Percentiles rank a stretch among this genome's conserved stretches.
phyloP scores from a whole-genome alignment of 2,888 invertebrate species.

The Myathropa florea region DNA sequence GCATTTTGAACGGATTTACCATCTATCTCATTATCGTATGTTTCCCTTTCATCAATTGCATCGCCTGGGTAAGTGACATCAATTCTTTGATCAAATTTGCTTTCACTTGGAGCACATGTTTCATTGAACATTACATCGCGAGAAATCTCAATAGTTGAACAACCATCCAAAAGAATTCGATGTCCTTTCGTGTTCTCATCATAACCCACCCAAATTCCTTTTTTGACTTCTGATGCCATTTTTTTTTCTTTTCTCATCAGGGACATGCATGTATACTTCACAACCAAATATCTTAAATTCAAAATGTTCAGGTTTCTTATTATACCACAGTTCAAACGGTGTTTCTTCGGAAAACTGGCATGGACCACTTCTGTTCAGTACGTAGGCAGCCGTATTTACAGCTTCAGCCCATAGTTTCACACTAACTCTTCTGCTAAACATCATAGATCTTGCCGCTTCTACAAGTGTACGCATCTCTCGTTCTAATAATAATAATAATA shows the following conservation, averaged over 20 bases:
- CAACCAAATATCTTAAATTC: slow-evolving; percentile 14
- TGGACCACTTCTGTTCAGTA: too few relatives aligned
- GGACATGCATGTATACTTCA: too few relatives aligned
- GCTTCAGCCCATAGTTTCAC: slow-evolving; percentile 77
- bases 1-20: too few relatives aligned
- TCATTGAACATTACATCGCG: background rate
- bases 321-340: slow-evolving; percentile 2
- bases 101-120: background rate
- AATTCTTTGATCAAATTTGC: too few relatives aligned
- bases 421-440: slow-evolving; percentile 57
- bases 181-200: background rate
- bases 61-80: too few relatives aligned
- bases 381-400: too few relatives aligned
- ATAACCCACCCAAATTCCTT: too few relatives aligned
- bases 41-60: too few relatives aligned
- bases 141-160: background rate
- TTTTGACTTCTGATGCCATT: too few relatives aligned
- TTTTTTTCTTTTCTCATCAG: too few relatives aligned
- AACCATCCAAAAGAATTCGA: background rate
- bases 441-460: slow-evolving; percentile 72
- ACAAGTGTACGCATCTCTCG: slow-evolving; percentile 73
- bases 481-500: too few relatives aligned
- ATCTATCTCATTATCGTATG: too few relatives aligned
- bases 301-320: background rate
- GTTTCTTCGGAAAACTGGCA: slow-evolving; percentile 62